Evolutionary conservation across 2,113 vertebrate genomes (phyloP).

Genomic region (Amphiprion ocellaris): DNA sequence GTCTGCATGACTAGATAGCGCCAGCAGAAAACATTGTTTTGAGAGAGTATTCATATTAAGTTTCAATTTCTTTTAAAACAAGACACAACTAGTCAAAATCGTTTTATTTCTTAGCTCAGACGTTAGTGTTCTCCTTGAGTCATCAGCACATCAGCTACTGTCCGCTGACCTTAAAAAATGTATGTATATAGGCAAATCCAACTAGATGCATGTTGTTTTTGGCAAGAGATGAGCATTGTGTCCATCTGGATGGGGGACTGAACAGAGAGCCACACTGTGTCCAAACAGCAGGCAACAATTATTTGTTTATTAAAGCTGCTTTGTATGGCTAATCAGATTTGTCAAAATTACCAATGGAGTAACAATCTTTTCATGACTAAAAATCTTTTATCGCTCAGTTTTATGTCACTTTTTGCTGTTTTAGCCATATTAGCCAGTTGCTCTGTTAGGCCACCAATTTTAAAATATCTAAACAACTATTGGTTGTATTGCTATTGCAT

Average conservation of each 20-base stretch:
- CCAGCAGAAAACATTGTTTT: background rate
- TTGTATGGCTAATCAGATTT: slow-evolving; percentile 12
- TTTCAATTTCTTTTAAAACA: background rate
- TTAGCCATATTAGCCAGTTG: too few species aligned
- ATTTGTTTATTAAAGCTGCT: slow-evolving; percentile 37
- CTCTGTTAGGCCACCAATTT: too few species aligned
- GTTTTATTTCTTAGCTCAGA: background rate
- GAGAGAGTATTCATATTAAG: too few species aligned
- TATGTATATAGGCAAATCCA: background rate
- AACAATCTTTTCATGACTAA: too few species aligned
- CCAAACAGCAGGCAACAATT: slow-evolving; percentile 6
- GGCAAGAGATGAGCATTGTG: slow-evolving; percentile 13
- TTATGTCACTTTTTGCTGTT: too few species aligned
- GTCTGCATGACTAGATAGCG: background rate
- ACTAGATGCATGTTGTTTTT: background rate
- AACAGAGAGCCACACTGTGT: background rate
- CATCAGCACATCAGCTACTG: background rate
- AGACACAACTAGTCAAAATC: too few species aligned
- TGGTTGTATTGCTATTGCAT: too few species aligned
- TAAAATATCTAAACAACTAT: too few species aligned
- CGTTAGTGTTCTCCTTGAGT: background rate
- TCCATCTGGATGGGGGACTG: background rate
- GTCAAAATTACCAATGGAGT: slow-evolving; percentile 10
- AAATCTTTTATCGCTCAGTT: too few species aligned
- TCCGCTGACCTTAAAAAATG: slow-evolving; percentile 27